Evolutionary conservation across 64 coral and sea anemone species (phyloP).

Genomic region (Montipora sp.): DNA sequence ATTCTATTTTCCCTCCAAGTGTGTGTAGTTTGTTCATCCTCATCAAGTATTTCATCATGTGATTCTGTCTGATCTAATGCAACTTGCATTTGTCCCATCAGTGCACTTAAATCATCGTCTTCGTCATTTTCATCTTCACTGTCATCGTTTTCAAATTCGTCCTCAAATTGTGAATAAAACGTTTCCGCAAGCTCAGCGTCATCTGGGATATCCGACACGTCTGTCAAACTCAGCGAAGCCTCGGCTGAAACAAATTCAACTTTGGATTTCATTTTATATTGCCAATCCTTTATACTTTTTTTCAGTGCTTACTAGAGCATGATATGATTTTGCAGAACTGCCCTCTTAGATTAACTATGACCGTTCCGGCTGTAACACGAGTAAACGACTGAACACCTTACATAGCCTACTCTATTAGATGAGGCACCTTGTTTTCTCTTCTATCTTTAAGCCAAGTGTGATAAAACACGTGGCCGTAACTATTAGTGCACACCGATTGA

Average conservation of each 20-base stretch:
- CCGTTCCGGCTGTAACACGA: too few relatives aligned
- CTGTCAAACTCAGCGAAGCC: conserved; percentile 61
- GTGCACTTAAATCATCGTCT: conserved; percentile 80
- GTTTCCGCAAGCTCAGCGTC: conserved; percentile 91
- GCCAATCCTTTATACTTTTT: too few relatives aligned
- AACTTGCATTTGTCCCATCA: conserved; percentile 86
- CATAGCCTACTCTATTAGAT: too few relatives aligned
- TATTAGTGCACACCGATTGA: too few relatives aligned
- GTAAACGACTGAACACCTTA: too few relatives aligned
- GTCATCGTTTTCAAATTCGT: conserved; percentile 93
- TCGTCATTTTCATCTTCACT: conserved; percentile 61
- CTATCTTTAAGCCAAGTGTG: too few relatives aligned
- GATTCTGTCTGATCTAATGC: conserved; percentile 77
- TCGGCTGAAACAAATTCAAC: conserved; percentile 48
- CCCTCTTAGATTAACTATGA: too few relatives aligned
- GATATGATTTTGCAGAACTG: too few relatives aligned
- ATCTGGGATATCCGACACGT: conserved; percentile 87
- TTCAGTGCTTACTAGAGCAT: too few relatives aligned
- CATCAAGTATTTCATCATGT: conserved; percentile 39
- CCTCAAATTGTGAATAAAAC: conserved; percentile 98
- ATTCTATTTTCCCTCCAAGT: conserved; percentile 86
- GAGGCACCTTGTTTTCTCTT: too few relatives aligned
- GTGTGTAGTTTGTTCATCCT: conserved; percentile 67
- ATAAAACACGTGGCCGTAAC: too few relatives aligned
- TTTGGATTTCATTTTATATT: neutral